These are phyloP conservation scores for Pangasius sanitwongsei DNA, from an alignment of 2,797 vertebrate species.

Conservation along the genomic window DNA sequence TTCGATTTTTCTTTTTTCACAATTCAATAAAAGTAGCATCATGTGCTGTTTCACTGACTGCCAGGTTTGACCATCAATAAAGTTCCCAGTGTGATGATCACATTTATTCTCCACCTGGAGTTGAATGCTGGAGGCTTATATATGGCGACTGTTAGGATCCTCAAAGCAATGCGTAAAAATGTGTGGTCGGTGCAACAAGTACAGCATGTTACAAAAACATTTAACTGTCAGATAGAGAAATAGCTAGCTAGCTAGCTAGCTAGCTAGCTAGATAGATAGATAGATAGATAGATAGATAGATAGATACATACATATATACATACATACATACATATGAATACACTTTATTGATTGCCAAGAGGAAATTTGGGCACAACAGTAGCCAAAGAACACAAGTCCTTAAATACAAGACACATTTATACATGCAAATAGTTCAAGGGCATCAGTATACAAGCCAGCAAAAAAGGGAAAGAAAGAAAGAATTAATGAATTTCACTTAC, in stretches of 20 bases:
- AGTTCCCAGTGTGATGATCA: not conserved
- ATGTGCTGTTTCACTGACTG: not conserved
- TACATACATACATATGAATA: not conserved
- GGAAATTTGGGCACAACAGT: not conserved
- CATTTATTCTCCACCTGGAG: conserved; percentile 8
- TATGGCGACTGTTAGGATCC: not conserved
- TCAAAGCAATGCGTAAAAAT: not conserved
- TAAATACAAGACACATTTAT: not conserved
- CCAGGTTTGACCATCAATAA: not conserved
- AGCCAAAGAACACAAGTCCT: not conserved
- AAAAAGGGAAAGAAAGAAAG: not conserved
- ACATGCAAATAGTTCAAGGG: not conserved
- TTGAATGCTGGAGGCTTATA: not conserved
- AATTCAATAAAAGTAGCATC: not conserved
- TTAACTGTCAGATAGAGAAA: not conserved
- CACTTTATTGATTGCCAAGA: not conserved
- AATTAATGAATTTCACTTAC: not conserved
- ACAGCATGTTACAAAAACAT: not conserved
- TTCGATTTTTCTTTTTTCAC: not conserved
- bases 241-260: not conserved
- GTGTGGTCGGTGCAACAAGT: not conserved
- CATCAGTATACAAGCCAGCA: not conserved
- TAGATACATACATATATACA: not conserved
- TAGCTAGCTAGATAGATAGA: not conserved
- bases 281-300: not conserved